These are phyloP conservation scores for Scomber colias DNA, from an alignment of 2,113 vertebrate species.

Conservation along the genomic window DNA sequence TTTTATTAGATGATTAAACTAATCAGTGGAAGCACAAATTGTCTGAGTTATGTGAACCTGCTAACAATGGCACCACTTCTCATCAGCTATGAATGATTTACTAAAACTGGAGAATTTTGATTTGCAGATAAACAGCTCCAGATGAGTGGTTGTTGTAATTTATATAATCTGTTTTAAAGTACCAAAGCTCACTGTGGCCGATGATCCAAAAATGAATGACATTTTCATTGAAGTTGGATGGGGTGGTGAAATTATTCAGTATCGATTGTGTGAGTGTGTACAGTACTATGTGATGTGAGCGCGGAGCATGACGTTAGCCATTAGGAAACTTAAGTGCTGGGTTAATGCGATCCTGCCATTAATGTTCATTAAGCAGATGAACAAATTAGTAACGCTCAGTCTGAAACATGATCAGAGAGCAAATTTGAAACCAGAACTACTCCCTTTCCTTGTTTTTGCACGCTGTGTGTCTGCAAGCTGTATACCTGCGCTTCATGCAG, in stretches of 20 bases:
- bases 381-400: slow-evolving; percentile 59
- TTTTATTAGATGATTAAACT: slow-evolving; percentile 36
- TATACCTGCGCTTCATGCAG: slow-evolving; percentile 7
- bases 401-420: slow-evolving; percentile 63
- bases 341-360: slow-evolving; percentile 70
- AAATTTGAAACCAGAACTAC: slow-evolving; percentile 31
- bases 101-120: slow-evolving; percentile 1
- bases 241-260: slow-evolving; percentile 50
- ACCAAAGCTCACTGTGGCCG: slow-evolving; percentile 8
- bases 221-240: slow-evolving; percentile 28
- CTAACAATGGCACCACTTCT: slow-evolving; percentile 9
- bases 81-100: slow-evolving; percentile 62
- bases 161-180: slow-evolving; percentile 12
- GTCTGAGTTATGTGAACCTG: slow-evolving; percentile 6
- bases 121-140: slow-evolving; percentile 9
- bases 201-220: slow-evolving; percentile 29
- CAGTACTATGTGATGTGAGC: slow-evolving; percentile 44
- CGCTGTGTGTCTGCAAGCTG: slow-evolving; percentile 17
- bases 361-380: slow-evolving; percentile 74
- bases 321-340: slow-evolving; percentile 64
- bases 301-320: slow-evolving; percentile 53
- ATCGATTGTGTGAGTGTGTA: slow-evolving; percentile 64
- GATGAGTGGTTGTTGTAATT: background rate
- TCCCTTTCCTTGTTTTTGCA: background rate
- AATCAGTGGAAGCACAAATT: background rate